These are phyloP conservation scores for Luffia ferchaultella DNA, from an alignment of 2,888 invertebrate species.

Conservation along the genomic window DNA sequence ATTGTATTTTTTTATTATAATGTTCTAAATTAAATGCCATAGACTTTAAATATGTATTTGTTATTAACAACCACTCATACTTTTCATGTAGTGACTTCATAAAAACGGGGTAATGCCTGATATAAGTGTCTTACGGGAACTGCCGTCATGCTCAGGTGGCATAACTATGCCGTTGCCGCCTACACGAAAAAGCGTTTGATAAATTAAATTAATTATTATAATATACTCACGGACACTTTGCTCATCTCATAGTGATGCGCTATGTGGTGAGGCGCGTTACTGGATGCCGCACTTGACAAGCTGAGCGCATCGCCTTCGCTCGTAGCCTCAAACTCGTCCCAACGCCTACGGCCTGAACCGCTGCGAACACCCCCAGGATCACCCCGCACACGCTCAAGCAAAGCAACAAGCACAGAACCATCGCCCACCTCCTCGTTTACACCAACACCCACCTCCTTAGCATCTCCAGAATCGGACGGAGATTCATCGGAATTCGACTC, in stretches of 20 bases:
- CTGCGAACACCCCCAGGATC: conserved; percentile 57
- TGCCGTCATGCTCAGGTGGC: too few relatives aligned
- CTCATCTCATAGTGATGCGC: conserved; percentile 51
- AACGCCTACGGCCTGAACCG: conserved; percentile 58
- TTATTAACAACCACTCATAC: too few relatives aligned
- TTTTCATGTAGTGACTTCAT: too few relatives aligned
- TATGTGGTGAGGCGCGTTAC: conserved; percentile 51
- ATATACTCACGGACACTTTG: conserved; percentile 57
- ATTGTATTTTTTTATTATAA: too few relatives aligned
- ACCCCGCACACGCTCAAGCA: conserved; percentile 57
- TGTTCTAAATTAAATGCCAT: too few relatives aligned
- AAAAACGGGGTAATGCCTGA: too few relatives aligned
- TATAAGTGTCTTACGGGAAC: too few relatives aligned
- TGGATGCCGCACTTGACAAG: conserved; percentile 55
- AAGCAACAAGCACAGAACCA: conserved; percentile 27
- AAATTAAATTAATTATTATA: too few relatives aligned
- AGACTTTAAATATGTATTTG: too few relatives aligned
- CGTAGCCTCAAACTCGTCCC: conserved; percentile 52
- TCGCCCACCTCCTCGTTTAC: conserved; percentile 37
- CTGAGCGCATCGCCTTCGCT: conserved; percentile 57
- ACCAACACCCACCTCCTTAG: conserved; percentile 36
- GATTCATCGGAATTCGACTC: conserved; percentile 42
- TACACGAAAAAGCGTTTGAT: too few relatives aligned
- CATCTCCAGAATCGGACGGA: conserved; percentile 24
- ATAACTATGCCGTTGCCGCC: too few relatives aligned